Base-by-base conservation (phyloP, 2,113 vertebrate species). In the Sialia sialis region DNA sequence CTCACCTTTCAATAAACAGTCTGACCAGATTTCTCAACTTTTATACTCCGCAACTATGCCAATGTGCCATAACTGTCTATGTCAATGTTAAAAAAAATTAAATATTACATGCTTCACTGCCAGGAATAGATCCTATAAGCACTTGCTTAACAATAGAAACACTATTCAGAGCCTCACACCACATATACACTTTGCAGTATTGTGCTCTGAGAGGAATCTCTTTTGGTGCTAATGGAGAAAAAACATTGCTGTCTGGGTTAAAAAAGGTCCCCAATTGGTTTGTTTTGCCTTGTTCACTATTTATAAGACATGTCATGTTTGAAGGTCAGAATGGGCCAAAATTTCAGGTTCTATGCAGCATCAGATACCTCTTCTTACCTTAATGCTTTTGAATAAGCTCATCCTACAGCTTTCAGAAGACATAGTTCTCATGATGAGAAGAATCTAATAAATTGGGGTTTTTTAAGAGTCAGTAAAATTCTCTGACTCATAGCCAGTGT, bases 21-120 rank as follows among this genome's bases (percentile, higher is more conserved):
- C 76, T 75, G 92, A 94, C 93, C 79, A 90, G 93, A 94, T 95
- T 95, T 83, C 84, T 86, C 80, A 93, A 64, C 87, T 92, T 94
- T n/a, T 68, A 32, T 85, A 43, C 73, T 84, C 79, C 59, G 41
- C 44, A 72, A 80, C 66, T 80, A 81, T 0, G 2, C 52, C 66
- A 41, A 1, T 91, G 68, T 87, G 55, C 59, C 0, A 1, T 87
- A 70, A 79, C 76, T 87, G 39, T 67, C 48, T 36, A 36, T 64
- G 48, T 41, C 72, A 75, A 84, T 54, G 30, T 43, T 74, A 70
- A 88, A 88, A 94, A 75, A 67, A 34, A 39, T 52, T 34, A 56
- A 56, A 60, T 76, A 87, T 66, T 76, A 85, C 83, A 85, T 80
- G 74, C 32, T 60, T 83, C 25, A 13, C 20, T 78, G 55, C 38